These are phyloP conservation scores for Sminthurinus aureus DNA, from an alignment of 2,888 invertebrate genomes.

Conservation along the genomic window DNA sequence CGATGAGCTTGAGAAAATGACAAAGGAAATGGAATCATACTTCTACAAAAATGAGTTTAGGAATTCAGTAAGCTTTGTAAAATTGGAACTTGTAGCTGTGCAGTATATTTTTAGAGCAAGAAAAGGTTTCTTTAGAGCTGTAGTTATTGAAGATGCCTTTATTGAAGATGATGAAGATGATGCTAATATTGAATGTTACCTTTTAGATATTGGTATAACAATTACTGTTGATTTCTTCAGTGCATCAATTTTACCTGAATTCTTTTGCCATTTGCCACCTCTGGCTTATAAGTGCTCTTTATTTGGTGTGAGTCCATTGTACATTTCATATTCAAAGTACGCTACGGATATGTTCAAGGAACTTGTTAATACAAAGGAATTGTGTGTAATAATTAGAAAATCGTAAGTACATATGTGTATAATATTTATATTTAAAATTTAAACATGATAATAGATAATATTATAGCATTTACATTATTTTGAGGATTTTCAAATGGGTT, in stretches of 20 bases:
- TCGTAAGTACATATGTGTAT: not conserved
- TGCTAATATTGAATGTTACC: not conserved
- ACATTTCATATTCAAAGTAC: not conserved
- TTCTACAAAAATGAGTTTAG: not conserved
- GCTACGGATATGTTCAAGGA: not conserved
- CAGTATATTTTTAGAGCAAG: not conserved
- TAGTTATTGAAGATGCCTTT: not conserved
- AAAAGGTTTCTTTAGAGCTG: slow-evolving; percentile 2
- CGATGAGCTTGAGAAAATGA: not conserved
- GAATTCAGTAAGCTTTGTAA: not conserved
- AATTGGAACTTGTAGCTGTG: slow-evolving; percentile 4
- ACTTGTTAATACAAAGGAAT: not conserved
- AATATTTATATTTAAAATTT: not conserved
- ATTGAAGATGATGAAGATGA: not conserved
- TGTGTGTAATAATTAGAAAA: not conserved
- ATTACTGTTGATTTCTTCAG: not conserved
- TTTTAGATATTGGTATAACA: slow-evolving; percentile 12
- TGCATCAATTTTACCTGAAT: not conserved
- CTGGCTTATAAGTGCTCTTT: slow-evolving; percentile 17
- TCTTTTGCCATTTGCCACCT: slow-evolving; percentile 14
- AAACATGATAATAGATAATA: not conserved
- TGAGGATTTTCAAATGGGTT: not conserved
- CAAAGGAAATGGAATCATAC: not conserved
- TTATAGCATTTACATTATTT: not conserved
- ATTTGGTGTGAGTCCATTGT: slow-evolving; percentile 9